Conservation (phyloP, 2,113 vertebrate genomes). For the Callopanchax toddi region DNA sequence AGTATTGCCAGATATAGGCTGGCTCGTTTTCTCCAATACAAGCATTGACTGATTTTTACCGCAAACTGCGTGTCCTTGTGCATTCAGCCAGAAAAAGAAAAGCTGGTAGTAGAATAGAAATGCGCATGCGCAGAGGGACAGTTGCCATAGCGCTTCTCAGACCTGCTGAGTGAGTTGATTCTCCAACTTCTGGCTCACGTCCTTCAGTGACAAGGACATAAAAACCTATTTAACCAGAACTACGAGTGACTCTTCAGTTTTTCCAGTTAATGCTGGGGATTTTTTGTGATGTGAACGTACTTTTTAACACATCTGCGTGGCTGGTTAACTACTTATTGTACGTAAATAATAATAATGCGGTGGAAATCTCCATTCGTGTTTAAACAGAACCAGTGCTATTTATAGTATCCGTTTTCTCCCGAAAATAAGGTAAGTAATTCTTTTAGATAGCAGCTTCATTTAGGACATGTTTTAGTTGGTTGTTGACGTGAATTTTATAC, state of each 20-base stretch:
- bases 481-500: neutral
- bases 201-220: neutral
- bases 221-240: neutral
- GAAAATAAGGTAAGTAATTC: constrained; percentile 51
- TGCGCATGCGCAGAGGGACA: constrained; percentile 47
- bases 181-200: constrained; percentile 51
- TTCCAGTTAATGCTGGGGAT: neutral
- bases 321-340: no score
- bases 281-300: neutral
- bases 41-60: no score
- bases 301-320: constrained; percentile 20
- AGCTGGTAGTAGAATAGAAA: neutral
- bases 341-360: no score
- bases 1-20: no score
- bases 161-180: constrained; percentile 61
- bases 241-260: accelerated
- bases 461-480: neutral
- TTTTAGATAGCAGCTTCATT: neutral
- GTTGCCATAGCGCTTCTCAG: constrained; percentile 69
- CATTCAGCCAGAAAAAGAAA: neutral
- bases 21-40: no score
- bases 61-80: neutral
- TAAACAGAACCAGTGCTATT: constrained; percentile 12
- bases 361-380: constrained; percentile 23
- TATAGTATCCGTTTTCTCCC: neutral